Evolutionary conservation across 2,113 vertebrate genomes (phyloP).

Genomic region (Microtus montanus): DNA sequence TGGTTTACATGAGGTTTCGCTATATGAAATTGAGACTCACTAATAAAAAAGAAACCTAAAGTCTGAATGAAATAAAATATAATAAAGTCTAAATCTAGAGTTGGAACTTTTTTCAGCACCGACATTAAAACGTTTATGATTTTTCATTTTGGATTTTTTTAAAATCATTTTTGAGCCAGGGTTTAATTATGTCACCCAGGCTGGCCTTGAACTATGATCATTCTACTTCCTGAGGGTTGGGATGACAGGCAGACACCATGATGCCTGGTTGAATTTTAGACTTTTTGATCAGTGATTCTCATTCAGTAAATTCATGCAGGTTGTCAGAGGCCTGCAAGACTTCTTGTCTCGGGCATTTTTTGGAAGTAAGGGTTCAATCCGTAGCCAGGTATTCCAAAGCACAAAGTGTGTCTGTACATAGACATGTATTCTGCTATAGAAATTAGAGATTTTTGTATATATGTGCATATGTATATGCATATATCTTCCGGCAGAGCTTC

Average conservation of each 20-base stretch:
- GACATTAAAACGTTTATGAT: neutral
- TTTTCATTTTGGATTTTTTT: neutral
- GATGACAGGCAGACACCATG: neutral
- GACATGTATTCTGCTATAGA: neutral
- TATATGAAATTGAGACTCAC: no score
- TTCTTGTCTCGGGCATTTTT: neutral
- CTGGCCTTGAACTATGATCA: neutral
- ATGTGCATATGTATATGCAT: no score
- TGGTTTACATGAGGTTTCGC: neutral
- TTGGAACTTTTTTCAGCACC: neutral
- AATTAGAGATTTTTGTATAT: neutral
- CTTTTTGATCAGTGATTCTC: neutral
- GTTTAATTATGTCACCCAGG: neutral
- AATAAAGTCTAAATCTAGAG: neutral
- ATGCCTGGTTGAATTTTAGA: neutral
- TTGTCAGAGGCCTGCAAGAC: neutral
- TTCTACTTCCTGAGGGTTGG: neutral
- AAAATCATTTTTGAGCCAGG: neutral
- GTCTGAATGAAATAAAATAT: neutral
- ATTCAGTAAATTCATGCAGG: neutral
- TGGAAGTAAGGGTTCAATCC: neutral
- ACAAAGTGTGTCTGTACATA: neutral
- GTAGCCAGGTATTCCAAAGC: neutral
- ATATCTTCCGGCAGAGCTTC: neutral
- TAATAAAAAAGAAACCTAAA: neutral